Base-by-base conservation (phyloP, 2,888 invertebrate genomes). In the Melinaea marsaeus region DNA sequence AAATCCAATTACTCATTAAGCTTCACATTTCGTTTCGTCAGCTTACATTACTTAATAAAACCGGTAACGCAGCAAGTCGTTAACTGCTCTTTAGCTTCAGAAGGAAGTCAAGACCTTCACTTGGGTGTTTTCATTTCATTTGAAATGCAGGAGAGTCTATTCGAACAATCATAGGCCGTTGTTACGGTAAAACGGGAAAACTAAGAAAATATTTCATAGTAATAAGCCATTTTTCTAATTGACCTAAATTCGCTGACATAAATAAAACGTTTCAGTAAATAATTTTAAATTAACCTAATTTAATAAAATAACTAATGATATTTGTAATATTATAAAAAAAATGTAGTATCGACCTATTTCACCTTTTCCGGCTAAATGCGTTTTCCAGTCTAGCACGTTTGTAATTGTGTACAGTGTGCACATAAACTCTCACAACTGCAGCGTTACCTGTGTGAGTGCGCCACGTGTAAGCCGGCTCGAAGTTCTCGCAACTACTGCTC, bases 1-100 rank as follows among this genome's bases (percentile, higher is more conserved):
- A 79, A 84, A 85, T 84, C 80, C 78, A 82, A 81, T 77, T 79
- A 79, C 79, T 86, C 86, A 87, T 86, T 84, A 84, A 81, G 77
- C 85, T 80, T 84, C 83, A 83, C 79, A 75, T 75, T 76, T 78
- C 74, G 72, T 71, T 76, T 75, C 77, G 78, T 80, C 74, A 72
- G 75, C 79, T 86, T 86, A 85, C 84, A 85, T 84, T 83, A 79
- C 80, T 79, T 81, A 81, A 82, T 81, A 85, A 81, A 82, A 76
- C 78, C 75, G 75, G 78, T 75, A 83, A 80, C 72, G 79, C 75
- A 79, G 74, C 77, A 83, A 83, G 80, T 83, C 78, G 78, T 85
- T 85, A 82, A 82, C 80, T 78, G 73, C 72, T 81, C 81, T 83
- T 83, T 85, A 77, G 76, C 73, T 81, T 78, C 76, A 74, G 77